Evolutionary conservation across 2,113 vertebrate species (phyloP), one percentile per base, ranked within the genome.

Genomic region (Malaclemys terrapin): DNA sequence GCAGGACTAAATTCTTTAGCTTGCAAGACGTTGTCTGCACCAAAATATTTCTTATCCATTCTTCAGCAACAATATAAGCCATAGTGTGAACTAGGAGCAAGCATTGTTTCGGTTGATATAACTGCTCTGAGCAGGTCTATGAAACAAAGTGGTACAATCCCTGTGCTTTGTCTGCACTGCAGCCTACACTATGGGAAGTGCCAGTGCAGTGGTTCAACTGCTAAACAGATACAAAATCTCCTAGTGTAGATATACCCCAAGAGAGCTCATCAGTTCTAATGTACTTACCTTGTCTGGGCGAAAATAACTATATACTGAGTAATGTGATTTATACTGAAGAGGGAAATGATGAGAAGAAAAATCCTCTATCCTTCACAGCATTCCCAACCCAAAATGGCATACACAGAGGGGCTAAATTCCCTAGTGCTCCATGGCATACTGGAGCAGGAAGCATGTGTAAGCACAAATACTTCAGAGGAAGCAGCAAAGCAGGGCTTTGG

Each of bases 291-390:
- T 35, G 91, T 11, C 27, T 54, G 88, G 38, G 31, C 89, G 49
- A 82, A 93, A 88, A 7, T 17, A 91, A 54, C 19, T 52, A 81
- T 57, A 87, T 81, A 84, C 52, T 19, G 49, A 86, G 84, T 84
- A 8, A 16, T 72, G 53, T 24, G 35, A 94, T 42, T 49, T 79
- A 42, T 25, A 47, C 0, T 52, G 24, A 31, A 56, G n/a, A 72
- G 17, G 65, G 38, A 93, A 16, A n/a, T 82, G 81, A 89, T 29
- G 10, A 90, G 89, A 91, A 88, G 85, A 84, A 45, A 93, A 94
- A 93, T 27, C 20, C 12, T 88, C 62, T 53, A 10, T 1, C 56
- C n/a, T 57, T 89, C 83, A 11, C 1, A 87, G 24, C 10, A 38
- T 92, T 94, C 87, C 82, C 86, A 50, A 53, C 42, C 89, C 80